phyloP scores from a whole-genome alignment of 2,797 vertebrate species.

The Etheostoma perlongum region DNA sequence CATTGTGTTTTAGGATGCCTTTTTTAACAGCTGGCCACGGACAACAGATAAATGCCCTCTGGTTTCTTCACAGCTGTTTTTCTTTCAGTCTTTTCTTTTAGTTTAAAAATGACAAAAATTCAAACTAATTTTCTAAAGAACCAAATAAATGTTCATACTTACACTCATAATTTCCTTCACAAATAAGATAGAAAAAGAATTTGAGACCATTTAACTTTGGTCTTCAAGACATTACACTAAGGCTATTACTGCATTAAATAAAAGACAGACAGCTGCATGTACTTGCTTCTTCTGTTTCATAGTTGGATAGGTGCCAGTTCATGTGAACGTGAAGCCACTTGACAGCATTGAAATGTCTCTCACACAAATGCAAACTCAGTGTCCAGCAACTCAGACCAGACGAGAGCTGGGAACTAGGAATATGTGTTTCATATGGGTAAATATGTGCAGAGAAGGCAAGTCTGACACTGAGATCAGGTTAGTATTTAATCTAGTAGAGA shows the following conservation, averaged over 20 bases:
- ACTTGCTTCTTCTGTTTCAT: background rate
- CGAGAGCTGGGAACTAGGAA: constrained; percentile 6
- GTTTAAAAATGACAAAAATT: no score
- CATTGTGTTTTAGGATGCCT: no score
- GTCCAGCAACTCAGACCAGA: background rate
- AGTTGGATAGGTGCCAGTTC: background rate
- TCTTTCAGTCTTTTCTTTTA: no score
- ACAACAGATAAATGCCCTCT: background rate
- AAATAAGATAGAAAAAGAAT: no score
- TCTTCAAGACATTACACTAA: no score
- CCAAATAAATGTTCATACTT: no score
- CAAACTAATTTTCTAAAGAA: no score
- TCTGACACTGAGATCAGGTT: constrained; percentile 38
- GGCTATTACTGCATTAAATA: no score
- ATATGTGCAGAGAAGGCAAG: constrained; percentile 27
- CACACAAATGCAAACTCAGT: background rate
- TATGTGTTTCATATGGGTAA: constrained; percentile 28
- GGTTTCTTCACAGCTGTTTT: no score
- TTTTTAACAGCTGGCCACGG: no score
- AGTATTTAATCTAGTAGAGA: constrained; percentile 7
- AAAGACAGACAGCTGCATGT: background rate
- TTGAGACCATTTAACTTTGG: no score
- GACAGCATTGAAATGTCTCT: background rate
- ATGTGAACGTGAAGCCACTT: background rate
- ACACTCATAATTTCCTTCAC: no score